Percentiles rank a stretch among this genome's conserved stretches.
phyloP scores from a whole-genome alignment of 2,888 invertebrate genomes.

The Tiliacea aurago region DNA sequence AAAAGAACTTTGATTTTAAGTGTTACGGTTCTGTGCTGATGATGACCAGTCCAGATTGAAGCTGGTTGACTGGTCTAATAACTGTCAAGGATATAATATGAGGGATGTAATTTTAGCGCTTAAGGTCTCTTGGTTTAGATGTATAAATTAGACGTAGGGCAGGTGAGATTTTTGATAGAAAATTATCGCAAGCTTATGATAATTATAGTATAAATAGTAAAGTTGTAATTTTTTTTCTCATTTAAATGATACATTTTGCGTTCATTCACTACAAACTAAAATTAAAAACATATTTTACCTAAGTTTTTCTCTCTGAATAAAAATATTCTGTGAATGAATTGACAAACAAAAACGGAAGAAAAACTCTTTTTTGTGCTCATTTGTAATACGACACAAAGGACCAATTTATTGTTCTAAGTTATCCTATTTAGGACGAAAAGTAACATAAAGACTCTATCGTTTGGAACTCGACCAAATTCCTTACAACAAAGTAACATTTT shows the following conservation, averaged over 20 bases:
- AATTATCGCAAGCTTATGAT: not conserved
- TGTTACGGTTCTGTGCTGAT: not conserved
- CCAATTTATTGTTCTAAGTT: conserved; percentile 43
- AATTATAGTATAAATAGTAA: not conserved
- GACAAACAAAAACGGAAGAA: conserved; percentile 16
- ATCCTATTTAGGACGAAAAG: conserved; percentile 36
- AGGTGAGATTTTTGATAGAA: not conserved
- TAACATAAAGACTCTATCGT: conserved; percentile 24
- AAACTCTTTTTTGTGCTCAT: conserved; percentile 24
- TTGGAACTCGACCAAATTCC: conserved; percentile 47
- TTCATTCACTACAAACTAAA: too few species aligned
- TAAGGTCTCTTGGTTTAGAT: too few species aligned
- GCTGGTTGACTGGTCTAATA: too few species aligned
- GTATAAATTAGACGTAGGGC: not conserved
- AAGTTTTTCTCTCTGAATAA: not conserved
- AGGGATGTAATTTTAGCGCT: too few species aligned
- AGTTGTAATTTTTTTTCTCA: not conserved
- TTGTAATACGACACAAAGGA: conserved; percentile 32
- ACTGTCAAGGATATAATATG: too few species aligned
- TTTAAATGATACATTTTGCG: not conserved
- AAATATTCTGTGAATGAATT: conserved; percentile 1
- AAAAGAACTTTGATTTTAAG: not conserved
- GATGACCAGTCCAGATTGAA: too few species aligned
- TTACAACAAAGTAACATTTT: conserved; percentile 28
- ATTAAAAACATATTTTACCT: not conserved